Percentiles rank a stretch among this genome's conserved stretches.
Evolutionary conservation across 1,140 invertebrate species (phyloP).

Genomic region (Achatina immaculata): DNA sequence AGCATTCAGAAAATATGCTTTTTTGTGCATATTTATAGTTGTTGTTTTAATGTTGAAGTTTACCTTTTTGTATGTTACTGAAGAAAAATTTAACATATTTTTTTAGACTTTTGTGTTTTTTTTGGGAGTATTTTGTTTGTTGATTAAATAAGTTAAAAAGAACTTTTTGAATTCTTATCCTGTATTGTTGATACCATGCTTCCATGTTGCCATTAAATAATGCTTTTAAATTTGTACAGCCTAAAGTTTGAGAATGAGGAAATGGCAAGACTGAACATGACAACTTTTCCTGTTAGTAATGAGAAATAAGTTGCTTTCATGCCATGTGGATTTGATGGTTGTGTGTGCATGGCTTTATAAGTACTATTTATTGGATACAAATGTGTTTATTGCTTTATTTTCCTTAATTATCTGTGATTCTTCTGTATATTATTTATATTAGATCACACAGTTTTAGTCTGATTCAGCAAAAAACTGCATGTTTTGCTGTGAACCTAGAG

Average conservation of each 20-base stretch:
- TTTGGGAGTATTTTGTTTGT: slow-evolving; percentile 3
- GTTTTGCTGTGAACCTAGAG: no score
- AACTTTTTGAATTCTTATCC: background rate
- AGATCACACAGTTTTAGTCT: background rate
- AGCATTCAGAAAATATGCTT: background rate
- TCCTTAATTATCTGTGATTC: background rate
- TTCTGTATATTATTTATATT: background rate
- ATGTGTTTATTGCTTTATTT: background rate
- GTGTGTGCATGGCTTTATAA: background rate
- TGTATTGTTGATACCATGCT: slow-evolving; percentile 20
- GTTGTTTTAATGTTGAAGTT: slow-evolving; percentile 24
- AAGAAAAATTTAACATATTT: slow-evolving; percentile 21
- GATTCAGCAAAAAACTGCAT: background rate
- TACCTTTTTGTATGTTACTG: slow-evolving; percentile 16
- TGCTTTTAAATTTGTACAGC: background rate
- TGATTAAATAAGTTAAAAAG: background rate
- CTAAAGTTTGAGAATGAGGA: background rate
- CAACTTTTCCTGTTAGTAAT: background rate
- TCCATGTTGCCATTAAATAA: background rate
- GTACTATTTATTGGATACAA: background rate
- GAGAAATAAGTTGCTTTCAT: background rate
- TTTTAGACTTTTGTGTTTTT: background rate
- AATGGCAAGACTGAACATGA: background rate
- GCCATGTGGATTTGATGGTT: background rate
- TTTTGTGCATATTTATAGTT: slow-evolving; percentile 21